Conservation (phyloP, 2,113 vertebrate species). For the Apteryx owenii region DNA sequence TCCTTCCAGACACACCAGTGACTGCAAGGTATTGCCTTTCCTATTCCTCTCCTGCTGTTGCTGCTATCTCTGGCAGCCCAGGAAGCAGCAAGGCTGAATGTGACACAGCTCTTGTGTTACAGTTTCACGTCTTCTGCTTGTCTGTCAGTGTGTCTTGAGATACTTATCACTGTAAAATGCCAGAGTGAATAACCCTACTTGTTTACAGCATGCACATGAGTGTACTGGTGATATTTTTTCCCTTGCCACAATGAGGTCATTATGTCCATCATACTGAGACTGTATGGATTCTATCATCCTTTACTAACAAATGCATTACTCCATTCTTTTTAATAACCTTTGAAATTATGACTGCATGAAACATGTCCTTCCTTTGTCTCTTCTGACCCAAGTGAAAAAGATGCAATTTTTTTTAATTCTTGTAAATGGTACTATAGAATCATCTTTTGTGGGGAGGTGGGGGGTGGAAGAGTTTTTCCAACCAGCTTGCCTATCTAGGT, state of each 20-base stretch:
- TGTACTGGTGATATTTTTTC: not conserved
- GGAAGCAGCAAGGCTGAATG: accelerated
- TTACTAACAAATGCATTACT: not conserved
- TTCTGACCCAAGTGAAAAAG: not conserved
- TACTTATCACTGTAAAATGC: not conserved
- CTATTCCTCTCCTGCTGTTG: accelerated
- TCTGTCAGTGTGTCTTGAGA: not conserved
- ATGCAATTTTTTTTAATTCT: not conserved
- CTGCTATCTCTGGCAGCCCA: not conserved
- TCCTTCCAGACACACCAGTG: not conserved
- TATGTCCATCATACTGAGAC: not conserved
- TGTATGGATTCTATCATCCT: not conserved
- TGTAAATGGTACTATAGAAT: not conserved
- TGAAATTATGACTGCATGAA: not conserved
- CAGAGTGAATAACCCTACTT: not conserved
- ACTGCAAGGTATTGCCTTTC: accelerated
- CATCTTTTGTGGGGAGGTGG: not conserved
- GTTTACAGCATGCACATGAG: not conserved
- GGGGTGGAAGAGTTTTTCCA: not conserved
- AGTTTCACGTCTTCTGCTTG: not conserved
- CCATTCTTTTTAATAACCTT: not conserved
- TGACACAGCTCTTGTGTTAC: not conserved
- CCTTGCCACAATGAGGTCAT: not conserved
- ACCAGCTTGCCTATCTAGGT: not conserved
- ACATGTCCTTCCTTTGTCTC: not conserved